Conservation (phyloP, 2,797 vertebrate species). For the Poliocrania exsul region DNA sequence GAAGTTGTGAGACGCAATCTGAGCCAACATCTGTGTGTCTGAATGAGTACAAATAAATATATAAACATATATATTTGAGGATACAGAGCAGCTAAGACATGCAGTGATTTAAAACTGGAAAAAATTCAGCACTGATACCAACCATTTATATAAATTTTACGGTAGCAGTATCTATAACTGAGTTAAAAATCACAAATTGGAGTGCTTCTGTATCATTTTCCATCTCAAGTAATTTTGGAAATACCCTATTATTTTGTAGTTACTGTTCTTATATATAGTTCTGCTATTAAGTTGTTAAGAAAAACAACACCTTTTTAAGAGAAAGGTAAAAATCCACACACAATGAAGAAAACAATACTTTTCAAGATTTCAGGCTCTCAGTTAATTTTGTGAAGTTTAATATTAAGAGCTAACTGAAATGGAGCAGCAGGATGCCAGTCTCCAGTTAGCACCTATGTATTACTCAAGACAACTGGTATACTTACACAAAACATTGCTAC, state of each 20-base stretch:
- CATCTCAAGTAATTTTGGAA: neutral
- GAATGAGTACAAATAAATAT: neutral
- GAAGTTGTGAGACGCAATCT: neutral
- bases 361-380: neutral
- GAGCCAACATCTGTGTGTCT: neutral
- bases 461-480: neutral
- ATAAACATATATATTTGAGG: neutral
- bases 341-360: neutral
- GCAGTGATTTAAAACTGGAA: neutral
- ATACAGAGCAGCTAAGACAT: neutral
- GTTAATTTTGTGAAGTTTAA: neutral
- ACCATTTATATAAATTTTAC: neutral
- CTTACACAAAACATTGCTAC: neutral
- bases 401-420: neutral
- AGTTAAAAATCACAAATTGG: neutral
- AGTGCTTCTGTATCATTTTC: neutral
- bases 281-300: neutral
- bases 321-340: neutral
- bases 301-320: neutral
- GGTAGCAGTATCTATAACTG: neutral
- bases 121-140: neutral
- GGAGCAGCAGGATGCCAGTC: neutral
- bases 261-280: neutral
- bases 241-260: neutral
- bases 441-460: neutral